Conservation (phyloP, 2,113 vertebrate genomes). For the cattle (Bos taurus) region DNA sequence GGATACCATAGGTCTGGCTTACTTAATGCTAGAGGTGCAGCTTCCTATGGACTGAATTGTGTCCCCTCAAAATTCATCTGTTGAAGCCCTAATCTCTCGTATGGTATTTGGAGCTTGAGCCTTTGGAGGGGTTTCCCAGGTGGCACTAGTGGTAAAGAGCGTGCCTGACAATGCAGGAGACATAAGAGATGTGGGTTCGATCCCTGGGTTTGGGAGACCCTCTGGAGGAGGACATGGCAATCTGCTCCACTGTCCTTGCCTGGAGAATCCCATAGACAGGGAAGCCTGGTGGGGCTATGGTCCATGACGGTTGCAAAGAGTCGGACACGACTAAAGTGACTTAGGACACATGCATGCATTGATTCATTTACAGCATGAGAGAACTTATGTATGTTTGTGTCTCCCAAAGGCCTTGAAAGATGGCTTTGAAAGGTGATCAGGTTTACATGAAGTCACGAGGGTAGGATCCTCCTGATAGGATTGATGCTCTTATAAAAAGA, state of each 20-base stretch:
- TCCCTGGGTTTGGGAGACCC: background rate
- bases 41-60: background rate
- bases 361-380: background rate
- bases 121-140: background rate
- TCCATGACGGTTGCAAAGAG: background rate
- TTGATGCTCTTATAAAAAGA: background rate
- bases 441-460: background rate
- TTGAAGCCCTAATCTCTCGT: background rate
- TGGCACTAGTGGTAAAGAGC: background rate
- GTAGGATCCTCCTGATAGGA: background rate
- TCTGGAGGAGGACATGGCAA: background rate
- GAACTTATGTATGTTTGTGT: background rate
- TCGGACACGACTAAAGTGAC: rapidly evolving
- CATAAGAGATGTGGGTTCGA: background rate
- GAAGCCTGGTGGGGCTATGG: background rate
- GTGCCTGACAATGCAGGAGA: background rate
- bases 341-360: background rate
- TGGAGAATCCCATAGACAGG: background rate
- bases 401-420: background rate
- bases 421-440: background rate
- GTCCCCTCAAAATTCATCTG: background rate
- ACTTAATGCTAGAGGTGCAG: background rate
- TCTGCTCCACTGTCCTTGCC: background rate
- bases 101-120: background rate
- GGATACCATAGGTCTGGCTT: background rate